Conservation (phyloP, 2,113 vertebrate species). For the human region GRCh38 chr5:50674001-50674500, state of each 20-base stretch:
- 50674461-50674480: background rate
- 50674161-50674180: background rate
- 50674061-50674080: background rate
- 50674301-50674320: fast-evolving
- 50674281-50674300: background rate
- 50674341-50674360: background rate
- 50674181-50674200: background rate
- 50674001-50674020: background rate
- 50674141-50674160: background rate
- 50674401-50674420: background rate
- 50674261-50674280: background rate
- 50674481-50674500: background rate
- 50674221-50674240: background rate
- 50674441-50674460: background rate
- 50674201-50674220: background rate
- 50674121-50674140: background rate
- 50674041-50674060: background rate
- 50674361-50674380: background rate
- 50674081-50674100: background rate
- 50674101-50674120: background rate
- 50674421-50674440: background rate
- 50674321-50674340: background rate
- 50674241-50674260: background rate
- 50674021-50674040: background rate
- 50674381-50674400: background rate